phyloP scores from a whole-genome alignment of 1,140 invertebrate genomes.

The Anagrus nilaparvatae region DNA sequence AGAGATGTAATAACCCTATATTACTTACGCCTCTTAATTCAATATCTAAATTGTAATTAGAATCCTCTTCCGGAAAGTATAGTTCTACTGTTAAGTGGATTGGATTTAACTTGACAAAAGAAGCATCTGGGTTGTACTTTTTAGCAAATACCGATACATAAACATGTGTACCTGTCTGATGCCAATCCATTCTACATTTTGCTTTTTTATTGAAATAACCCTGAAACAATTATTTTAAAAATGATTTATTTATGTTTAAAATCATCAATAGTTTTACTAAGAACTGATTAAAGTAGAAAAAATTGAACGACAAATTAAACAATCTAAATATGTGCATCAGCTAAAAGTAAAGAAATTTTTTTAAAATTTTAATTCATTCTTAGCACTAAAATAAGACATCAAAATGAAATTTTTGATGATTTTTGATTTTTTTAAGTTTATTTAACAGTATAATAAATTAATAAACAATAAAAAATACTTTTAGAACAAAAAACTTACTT shows the following conservation, averaged over 20 bases:
- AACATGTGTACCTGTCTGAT: slow-evolving; percentile 75
- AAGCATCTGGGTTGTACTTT: slow-evolving; percentile 69
- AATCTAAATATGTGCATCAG: no score
- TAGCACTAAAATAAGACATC: no score
- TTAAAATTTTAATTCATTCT: no score
- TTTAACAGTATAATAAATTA: no score
- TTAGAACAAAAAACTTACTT: slow-evolving; percentile 45
- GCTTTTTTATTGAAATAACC: slow-evolving; percentile 34
- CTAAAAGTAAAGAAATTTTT: no score
- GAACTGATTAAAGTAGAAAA: slow-evolving; percentile 7
- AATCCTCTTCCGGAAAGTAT: slow-evolving; percentile 69
- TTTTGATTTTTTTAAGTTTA: no score
- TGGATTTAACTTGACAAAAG: slow-evolving; percentile 72
- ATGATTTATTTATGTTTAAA: slow-evolving; percentile 1
- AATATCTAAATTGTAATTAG: slow-evolving; percentile 67
- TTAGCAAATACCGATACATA: slow-evolving; percentile 86
- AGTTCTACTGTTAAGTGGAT: slow-evolving; percentile 68
- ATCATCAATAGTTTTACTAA: slow-evolving; percentile 21
- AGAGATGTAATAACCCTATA: no score
- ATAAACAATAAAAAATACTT: slow-evolving; percentile 2
- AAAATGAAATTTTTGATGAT: no score
- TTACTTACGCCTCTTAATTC: slow-evolving; percentile 74
- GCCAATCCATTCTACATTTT: slow-evolving; percentile 86
- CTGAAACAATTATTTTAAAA: slow-evolving; percentile 28
- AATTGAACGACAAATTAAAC: slow-evolving; percentile 2